phyloP scores from a whole-genome alignment of 2,797 vertebrate genomes.

The Cottoperca gobio region DNA sequence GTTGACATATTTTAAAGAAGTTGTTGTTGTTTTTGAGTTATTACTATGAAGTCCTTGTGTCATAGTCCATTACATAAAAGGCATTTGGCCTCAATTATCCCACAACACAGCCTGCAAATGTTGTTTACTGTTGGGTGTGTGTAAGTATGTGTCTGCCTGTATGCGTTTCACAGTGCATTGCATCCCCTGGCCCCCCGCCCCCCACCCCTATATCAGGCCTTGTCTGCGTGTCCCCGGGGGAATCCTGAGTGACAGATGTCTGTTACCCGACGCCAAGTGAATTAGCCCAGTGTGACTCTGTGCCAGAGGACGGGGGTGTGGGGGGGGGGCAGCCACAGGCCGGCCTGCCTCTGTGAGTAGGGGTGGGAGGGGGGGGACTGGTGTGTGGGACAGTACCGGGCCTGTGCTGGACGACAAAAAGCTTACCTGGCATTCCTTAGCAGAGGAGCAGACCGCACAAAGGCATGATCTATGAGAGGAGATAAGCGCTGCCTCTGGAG shows the following conservation, averaged over 20 bases:
- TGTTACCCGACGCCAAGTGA: slow-evolving; percentile 84
- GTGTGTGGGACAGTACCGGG: slow-evolving; percentile 36
- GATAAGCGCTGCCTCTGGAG: slow-evolving; percentile 77
- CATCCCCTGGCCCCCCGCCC: slow-evolving; percentile 47
- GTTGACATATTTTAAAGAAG: slow-evolving; percentile 73
- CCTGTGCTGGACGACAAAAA: slow-evolving; percentile 52
- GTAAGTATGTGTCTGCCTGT: slow-evolving; percentile 67
- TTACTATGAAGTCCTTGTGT: not conserved
- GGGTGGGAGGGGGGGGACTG: slow-evolving; percentile 10
- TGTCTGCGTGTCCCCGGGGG: slow-evolving; percentile 75
- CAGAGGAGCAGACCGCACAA: slow-evolving; percentile 70
- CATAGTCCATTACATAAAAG: slow-evolving; percentile 1
- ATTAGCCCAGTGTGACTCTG: slow-evolving; percentile 80
- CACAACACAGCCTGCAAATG: not conserved
- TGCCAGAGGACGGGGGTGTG: too few species aligned
- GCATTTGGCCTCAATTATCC: slow-evolving; percentile 4
- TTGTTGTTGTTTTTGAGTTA: slow-evolving; percentile 14
- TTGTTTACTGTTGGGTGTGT: slow-evolving; percentile 56
- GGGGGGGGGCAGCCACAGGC: slow-evolving; percentile 62
- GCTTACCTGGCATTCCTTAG: slow-evolving; percentile 83
- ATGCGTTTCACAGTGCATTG: slow-evolving; percentile 69
- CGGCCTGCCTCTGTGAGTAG: slow-evolving; percentile 58
- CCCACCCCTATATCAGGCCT: slow-evolving; percentile 64
- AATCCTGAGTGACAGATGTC: slow-evolving; percentile 85
- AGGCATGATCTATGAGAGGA: slow-evolving; percentile 74